Evolutionary conservation across 2,797 vertebrate species (phyloP).

Genomic region (Myiothlypis chrysogaster): DNA sequence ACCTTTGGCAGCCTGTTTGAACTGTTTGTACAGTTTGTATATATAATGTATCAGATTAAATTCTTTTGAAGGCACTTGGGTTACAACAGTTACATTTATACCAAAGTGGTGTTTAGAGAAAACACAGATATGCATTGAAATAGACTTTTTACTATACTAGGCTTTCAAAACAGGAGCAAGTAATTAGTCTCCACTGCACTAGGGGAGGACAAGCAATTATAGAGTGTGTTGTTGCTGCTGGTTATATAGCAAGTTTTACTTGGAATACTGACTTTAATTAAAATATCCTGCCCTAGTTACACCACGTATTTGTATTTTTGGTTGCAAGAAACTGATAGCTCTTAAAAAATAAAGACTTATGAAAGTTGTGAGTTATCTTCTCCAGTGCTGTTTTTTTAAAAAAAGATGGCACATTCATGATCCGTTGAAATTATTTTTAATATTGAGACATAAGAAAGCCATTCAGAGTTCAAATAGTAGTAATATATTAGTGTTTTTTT

Average conservation of each 20-base stretch:
- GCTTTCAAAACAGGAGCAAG: conserved; percentile 33
- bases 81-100: conserved; percentile 49
- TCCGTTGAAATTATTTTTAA: background rate
- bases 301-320: background rate
- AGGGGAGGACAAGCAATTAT: conserved; percentile 14
- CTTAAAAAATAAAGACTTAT: background rate
- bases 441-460: background rate
- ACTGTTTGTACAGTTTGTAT: conserved; percentile 57
- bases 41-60: conserved; percentile 60
- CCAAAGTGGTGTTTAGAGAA: conserved; percentile 54
- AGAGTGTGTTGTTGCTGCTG: conserved; percentile 29
- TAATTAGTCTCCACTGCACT: conserved; percentile 51
- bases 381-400: background rate
- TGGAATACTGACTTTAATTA: conserved; percentile 30
- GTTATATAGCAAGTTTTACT: conserved; percentile 23
- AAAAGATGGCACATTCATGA: background rate
- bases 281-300: background rate
- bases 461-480: background rate
- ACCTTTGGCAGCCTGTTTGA: conserved; percentile 52
- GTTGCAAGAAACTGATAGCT: background rate
- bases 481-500: background rate
- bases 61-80: conserved; percentile 56
- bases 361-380: background rate
- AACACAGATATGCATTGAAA: conserved; percentile 67
- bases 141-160: conserved; percentile 52